Percentiles rank a stretch among this genome's conserved stretches.
These are phyloP conservation scores for Xiphophorus maculatus DNA, from an alignment of 2,113 vertebrate species.

Conservation along the genomic window DNA sequence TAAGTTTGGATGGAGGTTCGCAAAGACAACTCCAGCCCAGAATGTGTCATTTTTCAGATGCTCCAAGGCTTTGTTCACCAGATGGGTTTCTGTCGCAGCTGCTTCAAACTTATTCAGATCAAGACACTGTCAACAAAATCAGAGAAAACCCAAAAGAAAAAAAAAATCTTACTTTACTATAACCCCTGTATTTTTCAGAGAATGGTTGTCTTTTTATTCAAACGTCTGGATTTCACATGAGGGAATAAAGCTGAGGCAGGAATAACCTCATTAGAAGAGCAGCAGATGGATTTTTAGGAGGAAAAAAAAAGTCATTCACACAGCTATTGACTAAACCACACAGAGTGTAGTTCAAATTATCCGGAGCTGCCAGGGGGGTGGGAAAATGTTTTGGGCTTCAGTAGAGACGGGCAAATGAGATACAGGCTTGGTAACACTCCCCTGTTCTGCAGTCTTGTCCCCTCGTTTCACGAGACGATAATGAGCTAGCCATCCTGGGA, in stretches of 20 bases:
- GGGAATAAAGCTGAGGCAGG: constrained; percentile 7
- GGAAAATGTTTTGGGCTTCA: constrained; percentile 58
- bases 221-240: constrained; percentile 8
- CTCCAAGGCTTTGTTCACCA: constrained; percentile 87
- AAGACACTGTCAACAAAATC: constrained; percentile 84
- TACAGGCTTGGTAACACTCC: constrained; percentile 48
- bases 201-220: constrained; percentile 8
- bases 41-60: constrained; percentile 87
- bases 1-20: constrained; percentile 77
- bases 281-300: constrained; percentile 52
- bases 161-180: background rate
- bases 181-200: background rate
- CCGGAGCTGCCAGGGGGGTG: constrained; percentile 53
- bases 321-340: constrained; percentile 45
- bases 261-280: constrained; percentile 16
- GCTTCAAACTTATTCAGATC: constrained; percentile 94
- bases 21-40: constrained; percentile 94
- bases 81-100: constrained; percentile 79
- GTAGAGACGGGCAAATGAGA: constrained; percentile 65
- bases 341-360: constrained; percentile 60
- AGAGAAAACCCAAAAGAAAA: constrained; percentile 14
- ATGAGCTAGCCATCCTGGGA: constrained; percentile 70
- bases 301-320: constrained; percentile 24
- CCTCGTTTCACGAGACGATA: constrained; percentile 64
- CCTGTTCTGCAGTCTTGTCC: constrained; percentile 44